Evolutionary conservation across 2,797 vertebrate species (phyloP), one percentile per base, ranked within the genome.

Genomic region (Crypturellus tataupa): DNA sequence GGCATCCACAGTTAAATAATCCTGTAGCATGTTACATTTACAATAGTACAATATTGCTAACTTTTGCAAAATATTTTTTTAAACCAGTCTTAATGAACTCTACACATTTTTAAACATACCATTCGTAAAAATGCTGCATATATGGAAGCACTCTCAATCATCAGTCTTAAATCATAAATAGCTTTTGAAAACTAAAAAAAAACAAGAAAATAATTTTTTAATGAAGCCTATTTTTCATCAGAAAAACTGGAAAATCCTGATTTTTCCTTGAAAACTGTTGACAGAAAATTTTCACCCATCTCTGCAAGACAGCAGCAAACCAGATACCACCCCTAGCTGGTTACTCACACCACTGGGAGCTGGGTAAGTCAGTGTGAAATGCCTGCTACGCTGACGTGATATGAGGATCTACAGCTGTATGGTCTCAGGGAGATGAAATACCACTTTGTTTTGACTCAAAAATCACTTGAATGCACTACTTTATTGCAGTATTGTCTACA

Each of bases 381-480:
- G 14, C 10, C 33, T 75, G 8, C 47, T 11, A 4, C 20, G 20
- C 64, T 11, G 12, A 51, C 31, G 16, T 0, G 10, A 31, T 40
- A 39, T 24, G 24, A n/a, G 37, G n/a, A 39, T 67, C 64, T 91
- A 64, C 24, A 71, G 53, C 1, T 29, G 15, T 20, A 24, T 40
- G 16, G 2, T 25, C 19, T n/a, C 2, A 4, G 15, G 35, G 47
- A 64, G 56, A 78, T 1, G 14, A 78, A 78, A 21, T 8, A 31
- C 0, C 6, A 17, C 25, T 19, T 13, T 37, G 16, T 62, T 59
- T 27, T 33, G 19, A 37, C 33, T 27, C 58, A 47, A 2, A 2
- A 20, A 56, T 3, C 25, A 5, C 44, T 59, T 20, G 14, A 18
- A 0, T 5, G 1, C 23, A 37, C 9, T 23, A 81, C 4, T 21